phyloP scores from a whole-genome alignment of 1,140 invertebrate genomes.

The Rhopalosiphum padi region DNA sequence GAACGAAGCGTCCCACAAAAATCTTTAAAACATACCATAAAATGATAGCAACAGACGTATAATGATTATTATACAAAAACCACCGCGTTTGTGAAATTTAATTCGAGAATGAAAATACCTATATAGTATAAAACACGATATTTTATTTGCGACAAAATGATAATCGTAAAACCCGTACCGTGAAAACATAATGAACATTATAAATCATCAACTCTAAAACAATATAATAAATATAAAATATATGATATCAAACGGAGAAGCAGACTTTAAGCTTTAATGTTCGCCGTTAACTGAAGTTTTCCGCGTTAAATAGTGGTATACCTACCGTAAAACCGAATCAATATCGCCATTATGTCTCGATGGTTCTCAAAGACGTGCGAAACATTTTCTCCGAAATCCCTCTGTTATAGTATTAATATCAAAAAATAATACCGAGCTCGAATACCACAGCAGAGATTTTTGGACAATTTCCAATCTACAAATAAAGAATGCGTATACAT shows the following conservation, averaged over 20 bases:
- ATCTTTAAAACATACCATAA: neutral
- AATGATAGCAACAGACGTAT: neutral
- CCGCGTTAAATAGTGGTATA: neutral
- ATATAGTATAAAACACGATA: neutral
- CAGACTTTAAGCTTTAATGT: slow-evolving; percentile 25
- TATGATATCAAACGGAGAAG: neutral
- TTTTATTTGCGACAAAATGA: neutral
- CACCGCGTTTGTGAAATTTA: neutral
- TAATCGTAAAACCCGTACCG: neutral
- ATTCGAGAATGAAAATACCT: neutral
- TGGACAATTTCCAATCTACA: neutral
- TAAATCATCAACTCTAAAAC: slow-evolving; percentile 35
- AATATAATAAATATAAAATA: slow-evolving; percentile 42
- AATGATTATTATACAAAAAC: neutral
- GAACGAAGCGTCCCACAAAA: neutral
- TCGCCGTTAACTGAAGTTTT: neutral
- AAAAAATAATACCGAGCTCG: neutral
- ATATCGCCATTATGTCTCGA: slow-evolving; percentile 5
- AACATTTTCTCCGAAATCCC: neutral
- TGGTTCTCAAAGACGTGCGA: neutral
- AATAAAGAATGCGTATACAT: neutral
- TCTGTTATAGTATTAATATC: neutral
- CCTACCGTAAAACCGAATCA: neutral
- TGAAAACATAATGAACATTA: slow-evolving; percentile 6
- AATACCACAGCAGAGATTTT: neutral